Evolutionary conservation across 1,140 invertebrate genomes (phyloP), one percentile per base, ranked within the genome.

Genomic region (Chironomus striatipennis): DNA sequence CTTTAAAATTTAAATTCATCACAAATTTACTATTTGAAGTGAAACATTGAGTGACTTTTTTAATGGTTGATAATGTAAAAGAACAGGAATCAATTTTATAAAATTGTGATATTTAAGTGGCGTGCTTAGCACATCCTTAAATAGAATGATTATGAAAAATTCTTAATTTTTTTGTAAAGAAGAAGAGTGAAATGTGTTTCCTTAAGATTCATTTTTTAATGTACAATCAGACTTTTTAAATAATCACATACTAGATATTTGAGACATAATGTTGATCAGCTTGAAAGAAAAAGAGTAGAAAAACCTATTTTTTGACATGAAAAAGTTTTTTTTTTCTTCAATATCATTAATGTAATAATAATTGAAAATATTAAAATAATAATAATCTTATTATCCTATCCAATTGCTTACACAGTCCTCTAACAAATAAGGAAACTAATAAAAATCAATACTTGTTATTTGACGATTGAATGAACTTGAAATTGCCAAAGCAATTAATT

Each of bases 401-500:
- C 5, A 57, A 57, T 57, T 34, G 24, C 24, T 34, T 34, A 34
- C 24, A 57, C 47, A 57, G n/a, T n/a, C 47, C 4, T 47, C 43
- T 9, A 47, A 34, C 24, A 57, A 47, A 57, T 12, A 15, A 15
- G n/a, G 12, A 1, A 5, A 15, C n/a, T n/a, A 15, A 8, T 9
- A 8, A 57, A 5, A 57, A 57, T 57, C 47, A 57, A 57, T 57
- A 57, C 5, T 57, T 15, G 24, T 57, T 57, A 57, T 57, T 57
- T 12, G 15, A n/a, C 15, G 47, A 57, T 12, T 57, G n/a, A 57
- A 15, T n/a, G n/a, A n/a, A 57, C 12, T n/a, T 15, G 9, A 57
- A 57, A 57, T 57, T 57, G 47, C 47, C 47, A 57, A 57, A 57
- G 47, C 47, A 57, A 57, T 57, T 57, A 57, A n/a, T 57, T 57